These are phyloP conservation scores for Pseudococcus viburni DNA, from an alignment of 2,888 invertebrate species.

Conservation along the genomic window DNA sequence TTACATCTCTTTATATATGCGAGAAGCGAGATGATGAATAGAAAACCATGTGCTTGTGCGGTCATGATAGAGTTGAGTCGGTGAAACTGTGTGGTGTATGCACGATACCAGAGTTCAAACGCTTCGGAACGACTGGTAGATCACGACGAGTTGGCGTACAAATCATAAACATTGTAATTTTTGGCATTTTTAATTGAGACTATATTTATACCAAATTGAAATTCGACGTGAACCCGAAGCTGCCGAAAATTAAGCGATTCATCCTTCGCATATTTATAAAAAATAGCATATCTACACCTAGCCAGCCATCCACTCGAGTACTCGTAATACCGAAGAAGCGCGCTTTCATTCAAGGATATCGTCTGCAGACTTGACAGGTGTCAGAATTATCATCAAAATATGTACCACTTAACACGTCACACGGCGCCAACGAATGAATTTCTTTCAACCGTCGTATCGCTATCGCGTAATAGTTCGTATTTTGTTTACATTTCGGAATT, in stretches of 20 bases:
- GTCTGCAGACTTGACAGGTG: slow-evolving; percentile 16
- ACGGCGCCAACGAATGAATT: neutral
- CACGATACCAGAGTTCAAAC: neutral
- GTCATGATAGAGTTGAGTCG: neutral
- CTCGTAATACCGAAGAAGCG: slow-evolving; percentile 3
- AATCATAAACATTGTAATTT: slow-evolving; percentile 27
- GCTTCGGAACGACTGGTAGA: neutral
- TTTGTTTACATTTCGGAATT: slow-evolving; percentile 35
- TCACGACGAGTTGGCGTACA: neutral
- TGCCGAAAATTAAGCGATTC: slow-evolving; percentile 47
- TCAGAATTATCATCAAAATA: slow-evolving; percentile 17
- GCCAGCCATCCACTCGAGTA: neutral
- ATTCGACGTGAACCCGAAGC: neutral
- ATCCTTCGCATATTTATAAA: slow-evolving; percentile 43
- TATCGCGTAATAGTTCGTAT: neutral
- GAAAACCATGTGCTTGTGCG: neutral
- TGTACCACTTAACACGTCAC: neutral
- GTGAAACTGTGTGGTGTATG: neutral
- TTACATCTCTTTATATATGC: neutral
- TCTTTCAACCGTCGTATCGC: neutral
- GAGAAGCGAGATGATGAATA: neutral
- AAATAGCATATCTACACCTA: neutral
- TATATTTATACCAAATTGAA: slow-evolving; percentile 3
- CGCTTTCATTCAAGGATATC: slow-evolving; percentile 40
- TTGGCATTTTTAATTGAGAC: slow-evolving; percentile 2